Evolutionary conservation across 2,888 invertebrate species (phyloP), one percentile per base, ranked within the genome.

Genomic region (Nycteola revayana): DNA sequence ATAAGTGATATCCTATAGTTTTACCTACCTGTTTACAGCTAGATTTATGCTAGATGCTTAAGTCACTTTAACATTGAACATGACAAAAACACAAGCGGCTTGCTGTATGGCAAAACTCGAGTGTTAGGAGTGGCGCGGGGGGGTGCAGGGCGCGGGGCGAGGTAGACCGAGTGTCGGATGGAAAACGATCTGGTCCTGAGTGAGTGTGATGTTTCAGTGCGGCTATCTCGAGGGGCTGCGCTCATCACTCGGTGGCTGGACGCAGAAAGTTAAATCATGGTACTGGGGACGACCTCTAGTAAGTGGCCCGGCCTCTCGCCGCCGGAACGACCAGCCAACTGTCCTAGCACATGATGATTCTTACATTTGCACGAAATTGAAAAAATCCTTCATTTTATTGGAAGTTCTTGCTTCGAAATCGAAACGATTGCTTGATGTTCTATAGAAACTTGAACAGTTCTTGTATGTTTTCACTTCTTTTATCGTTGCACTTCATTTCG

Each of bases 211-310:
- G 88, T 92, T 94, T 91, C 94, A 95, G 95, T 94, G 94, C 92
- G 94, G 95, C 91, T 95, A 95, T 94, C 93, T 95, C 91, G 95
- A 95, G 92, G 95, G 96, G 91, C 94, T 96, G 92, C 94, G 95
- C 91, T 94, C 95, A 91, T 95, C 95, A 93, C 94, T 96, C 91
- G 96, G 95, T 93, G 96, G 96, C 93, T 95, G 95, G 93, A 96
- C 96, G 92, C 95, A 96, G 94, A 95, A 95, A 94, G 95, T 96
- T 92, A 96, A 96, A 93, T 96, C 96, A 91, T 96, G 96, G 96
- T 96, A 96, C 94, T 96, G 96, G 96, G 96, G 96, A 92, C 94
- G 95, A 93, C 96, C 96, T 94, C 95, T 96, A 92, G 96, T 96
- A 96, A 96, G 96, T 96, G 91, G 75, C 81, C 78, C 81, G 82